These are phyloP conservation scores for Anas georgica DNA, from an alignment of 2,797 vertebrate genomes.

Conservation along the genomic window DNA sequence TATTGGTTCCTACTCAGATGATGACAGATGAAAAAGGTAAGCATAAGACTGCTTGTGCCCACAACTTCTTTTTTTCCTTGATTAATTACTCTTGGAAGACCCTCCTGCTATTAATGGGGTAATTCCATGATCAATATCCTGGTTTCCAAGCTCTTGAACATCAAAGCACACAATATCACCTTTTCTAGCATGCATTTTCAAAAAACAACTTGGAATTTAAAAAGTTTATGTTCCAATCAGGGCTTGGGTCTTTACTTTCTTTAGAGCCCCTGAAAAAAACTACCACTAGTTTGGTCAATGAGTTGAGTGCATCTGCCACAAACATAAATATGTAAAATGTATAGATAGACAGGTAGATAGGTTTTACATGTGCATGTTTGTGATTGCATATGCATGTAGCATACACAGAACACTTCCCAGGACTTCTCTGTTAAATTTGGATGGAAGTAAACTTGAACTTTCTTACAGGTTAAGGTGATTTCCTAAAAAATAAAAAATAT, in stretches of 20 bases:
- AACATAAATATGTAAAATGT: neutral
- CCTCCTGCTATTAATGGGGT: neutral
- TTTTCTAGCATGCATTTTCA: neutral
- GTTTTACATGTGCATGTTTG: neutral
- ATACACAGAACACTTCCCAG: neutral
- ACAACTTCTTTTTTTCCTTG: neutral
- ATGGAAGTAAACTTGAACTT: neutral
- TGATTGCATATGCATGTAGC: neutral
- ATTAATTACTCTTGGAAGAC: neutral
- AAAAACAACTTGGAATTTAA: neutral
- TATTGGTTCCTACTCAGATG: neutral
- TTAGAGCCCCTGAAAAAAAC: neutral
- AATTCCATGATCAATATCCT: rapidly evolving
- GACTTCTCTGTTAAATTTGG: neutral
- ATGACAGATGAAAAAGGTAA: neutral
- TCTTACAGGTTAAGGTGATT: neutral
- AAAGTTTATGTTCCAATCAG: neutral
- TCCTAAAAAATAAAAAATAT: neutral
- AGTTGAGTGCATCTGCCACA: rapidly evolving
- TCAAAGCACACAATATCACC: neutral
- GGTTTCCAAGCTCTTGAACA: neutral
- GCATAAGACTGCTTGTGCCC: neutral
- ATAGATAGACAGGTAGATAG: neutral
- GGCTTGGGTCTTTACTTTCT: neutral
- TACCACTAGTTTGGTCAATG: neutral